Evolutionary conservation across 2,888 invertebrate species (phyloP).

Genomic region (Apamea anceps): DNA sequence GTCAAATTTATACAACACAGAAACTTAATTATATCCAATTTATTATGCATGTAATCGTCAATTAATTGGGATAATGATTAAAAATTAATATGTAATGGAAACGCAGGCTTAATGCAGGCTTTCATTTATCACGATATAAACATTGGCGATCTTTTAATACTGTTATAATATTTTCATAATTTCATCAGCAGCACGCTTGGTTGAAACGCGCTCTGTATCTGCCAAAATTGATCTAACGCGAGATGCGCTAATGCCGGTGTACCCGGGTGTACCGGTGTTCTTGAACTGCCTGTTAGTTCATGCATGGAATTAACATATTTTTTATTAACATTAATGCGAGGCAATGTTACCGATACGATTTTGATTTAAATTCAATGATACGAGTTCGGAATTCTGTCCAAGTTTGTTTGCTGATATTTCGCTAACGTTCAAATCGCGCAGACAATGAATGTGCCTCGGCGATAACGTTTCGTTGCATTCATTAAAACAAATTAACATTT

Average conservation of each 20-base stretch:
- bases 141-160: background rate
- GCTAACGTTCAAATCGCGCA: conserved; percentile 35
- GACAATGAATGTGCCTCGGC: conserved; percentile 58
- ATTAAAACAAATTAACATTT: conserved; percentile 54
- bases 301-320: background rate
- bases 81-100: background rate
- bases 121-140: background rate
- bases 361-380: conserved; percentile 3
- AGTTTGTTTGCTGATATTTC: conserved; percentile 46
- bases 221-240: background rate
- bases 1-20: background rate
- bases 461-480: conserved; percentile 52
- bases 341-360: background rate
- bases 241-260: too few species aligned
- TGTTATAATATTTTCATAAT: conserved; percentile 4
- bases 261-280: background rate
- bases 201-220: conserved; percentile 4
- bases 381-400: conserved; percentile 22
- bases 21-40: background rate
- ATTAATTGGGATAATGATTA: background rate
- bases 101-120: background rate
- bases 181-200: conserved; percentile 30
- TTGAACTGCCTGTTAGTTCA: background rate
- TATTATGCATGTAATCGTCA: background rate
- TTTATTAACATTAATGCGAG: background rate